Evolutionary conservation across 1,140 invertebrate species (phyloP), one percentile per base, ranked within the genome.

Genomic region (Hesperophylax magnus): DNA sequence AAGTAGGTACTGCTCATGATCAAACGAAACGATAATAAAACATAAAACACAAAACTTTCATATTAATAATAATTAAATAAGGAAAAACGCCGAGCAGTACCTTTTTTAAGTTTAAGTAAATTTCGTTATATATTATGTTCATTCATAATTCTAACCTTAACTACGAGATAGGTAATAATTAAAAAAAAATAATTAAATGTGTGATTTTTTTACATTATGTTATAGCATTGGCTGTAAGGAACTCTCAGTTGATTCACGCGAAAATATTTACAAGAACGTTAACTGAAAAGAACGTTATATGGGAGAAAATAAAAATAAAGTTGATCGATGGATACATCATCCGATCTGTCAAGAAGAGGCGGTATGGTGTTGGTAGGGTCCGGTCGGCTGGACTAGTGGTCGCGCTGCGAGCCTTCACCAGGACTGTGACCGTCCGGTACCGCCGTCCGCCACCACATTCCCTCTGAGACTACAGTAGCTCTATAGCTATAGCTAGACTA

Each of bases 251-350:
- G 20, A 24, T 65, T 11, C 18, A 65, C 15, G 61, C 15, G 15
- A 31, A 17, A 7, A 22, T 65, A 65, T 65, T 22, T 65, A 65
- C 61, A 65, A 65, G 56, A 58, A 58, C 56, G 56, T 58, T 22
- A 18, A 58, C 56, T n/a, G 56, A 65, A 65, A 65, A 31, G 15
- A 65, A 65, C 61, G 24, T 31, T 31, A 18, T 71, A 7, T 18
- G 67, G 67, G 15, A 20, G 18, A 11, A 71, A 34, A 47, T 71
- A n/a, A 6, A 34, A 14, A 18, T 9, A 18, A n/a, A 52, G 31
- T 71, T n/a, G 17, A 24, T 20, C 67, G 67, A 24, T 20, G 34
- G 61, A 24, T 17, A 31, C 24, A 31, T 65, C 61, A 65, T 24
- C 61, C 7, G 24, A 22, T 24, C 24, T 24, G 24, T 65, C 61